A percentile compares a stretch with the other conserved stretches of the same genome.
Evolutionary conservation across 2,797 vertebrate species (phyloP).

Genomic region (Hoplostethus atlanticus): DNA sequence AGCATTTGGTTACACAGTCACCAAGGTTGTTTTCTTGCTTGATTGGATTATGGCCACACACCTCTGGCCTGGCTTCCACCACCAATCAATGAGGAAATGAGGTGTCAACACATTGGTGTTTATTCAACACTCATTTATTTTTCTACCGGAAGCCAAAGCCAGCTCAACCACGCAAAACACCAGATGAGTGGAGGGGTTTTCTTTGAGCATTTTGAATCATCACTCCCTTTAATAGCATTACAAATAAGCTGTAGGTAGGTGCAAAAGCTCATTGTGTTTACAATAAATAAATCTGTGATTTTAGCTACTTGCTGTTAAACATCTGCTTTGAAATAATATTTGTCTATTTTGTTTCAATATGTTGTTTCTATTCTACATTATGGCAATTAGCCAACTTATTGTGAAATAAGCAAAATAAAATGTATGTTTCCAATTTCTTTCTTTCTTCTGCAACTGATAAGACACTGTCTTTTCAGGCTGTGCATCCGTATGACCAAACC

Average conservation of each 20-base stretch:
- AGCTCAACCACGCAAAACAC: conserved; percentile 59
- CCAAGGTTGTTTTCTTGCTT: conserved; percentile 79
- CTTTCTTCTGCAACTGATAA: conserved; percentile 42
- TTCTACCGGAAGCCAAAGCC: conserved; percentile 77
- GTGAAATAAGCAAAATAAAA: conserved; percentile 43
- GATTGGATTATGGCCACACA: conserved; percentile 89
- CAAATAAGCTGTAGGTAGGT: conserved; percentile 1
- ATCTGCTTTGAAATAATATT: no score
- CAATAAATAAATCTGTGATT: conserved; percentile 17
- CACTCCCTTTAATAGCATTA: conserved; percentile 17
- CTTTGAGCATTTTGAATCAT: conserved; percentile 54
- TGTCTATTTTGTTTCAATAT: not conserved
- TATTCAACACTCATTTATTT: conserved; percentile 85
- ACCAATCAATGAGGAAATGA: conserved; percentile 88
- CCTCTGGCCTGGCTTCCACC: conserved; percentile 78
- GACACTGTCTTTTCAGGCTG: conserved; percentile 59
- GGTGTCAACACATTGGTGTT: conserved; percentile 87
- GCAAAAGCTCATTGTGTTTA: conserved; percentile 11
- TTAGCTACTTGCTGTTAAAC: not conserved
- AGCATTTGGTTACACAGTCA: conserved; percentile 73
- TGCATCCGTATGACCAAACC: conserved; percentile 65
- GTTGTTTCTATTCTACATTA: conserved; percentile 14
- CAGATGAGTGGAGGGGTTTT: conserved; percentile 68
- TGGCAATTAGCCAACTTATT: conserved; percentile 41
- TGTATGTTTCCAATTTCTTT: conserved; percentile 48